These are phyloP conservation scores for Parnassius glacialis DNA, from an alignment of 2,888 invertebrate species.

Conservation along the genomic window DNA sequence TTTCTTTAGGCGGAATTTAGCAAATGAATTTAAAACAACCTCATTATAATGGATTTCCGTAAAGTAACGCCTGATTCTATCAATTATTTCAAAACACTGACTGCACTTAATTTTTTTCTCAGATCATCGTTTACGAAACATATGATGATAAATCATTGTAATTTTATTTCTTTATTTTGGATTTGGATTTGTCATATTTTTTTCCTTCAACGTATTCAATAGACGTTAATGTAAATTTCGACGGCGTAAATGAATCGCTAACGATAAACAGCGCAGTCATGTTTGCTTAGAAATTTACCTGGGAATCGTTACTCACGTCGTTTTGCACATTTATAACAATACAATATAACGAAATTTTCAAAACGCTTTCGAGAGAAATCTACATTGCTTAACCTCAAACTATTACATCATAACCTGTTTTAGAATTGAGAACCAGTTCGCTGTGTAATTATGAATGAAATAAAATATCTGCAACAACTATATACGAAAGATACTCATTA, in stretches of 20 bases:
- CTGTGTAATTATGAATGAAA: conserved; percentile 41
- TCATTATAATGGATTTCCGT: no score
- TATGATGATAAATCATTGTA: no score
- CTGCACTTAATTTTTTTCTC: no score
- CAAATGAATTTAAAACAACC: no score
- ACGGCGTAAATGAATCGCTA: conserved; percentile 24
- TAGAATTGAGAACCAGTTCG: conserved; percentile 48
- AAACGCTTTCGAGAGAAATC: conserved; percentile 43
- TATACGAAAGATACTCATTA: no score
- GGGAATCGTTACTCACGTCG: conserved; percentile 31
- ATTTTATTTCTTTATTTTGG: not conserved
- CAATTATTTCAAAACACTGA: no score
- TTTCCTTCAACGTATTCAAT: not conserved
- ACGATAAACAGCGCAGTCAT: conserved; percentile 21
- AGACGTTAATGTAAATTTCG: conserved; percentile 25
- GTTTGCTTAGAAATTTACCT: conserved; percentile 27
- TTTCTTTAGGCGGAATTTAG: no score
- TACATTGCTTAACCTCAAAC: conserved; percentile 26
- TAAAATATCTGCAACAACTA: conserved; percentile 14
- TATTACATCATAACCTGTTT: conserved; percentile 37
- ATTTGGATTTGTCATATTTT: not conserved
- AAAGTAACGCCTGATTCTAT: no score
- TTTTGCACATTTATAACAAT: conserved; percentile 33
- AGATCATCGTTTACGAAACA: no score
- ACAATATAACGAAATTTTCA: conserved; percentile 37